Evolutionary conservation across 1,140 invertebrate genomes (phyloP).

Genomic region (Euura lappo): DNA sequence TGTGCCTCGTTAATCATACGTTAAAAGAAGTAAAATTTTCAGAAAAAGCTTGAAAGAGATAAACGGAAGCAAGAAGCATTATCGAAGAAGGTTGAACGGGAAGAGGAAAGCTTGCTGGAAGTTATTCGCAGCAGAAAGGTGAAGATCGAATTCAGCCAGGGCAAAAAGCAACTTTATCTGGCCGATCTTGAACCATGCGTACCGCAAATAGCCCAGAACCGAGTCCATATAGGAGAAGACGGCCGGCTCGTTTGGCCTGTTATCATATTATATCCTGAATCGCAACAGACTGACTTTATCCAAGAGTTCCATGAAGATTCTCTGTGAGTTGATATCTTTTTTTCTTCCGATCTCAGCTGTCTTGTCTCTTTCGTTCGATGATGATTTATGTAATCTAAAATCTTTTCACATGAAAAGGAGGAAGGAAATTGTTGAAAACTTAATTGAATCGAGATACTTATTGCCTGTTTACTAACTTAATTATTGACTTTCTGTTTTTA

Average conservation of each 20-base stretch:
- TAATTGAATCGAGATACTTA: constrained; percentile 20
- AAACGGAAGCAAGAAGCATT: constrained; percentile 64
- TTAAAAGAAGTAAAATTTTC: constrained; percentile 21
- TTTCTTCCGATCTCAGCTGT: neutral
- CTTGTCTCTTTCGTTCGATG: neutral
- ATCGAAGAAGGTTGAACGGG: constrained; percentile 63
- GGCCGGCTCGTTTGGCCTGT: constrained; percentile 79
- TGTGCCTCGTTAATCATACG: constrained; percentile 2
- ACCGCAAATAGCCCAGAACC: constrained; percentile 65
- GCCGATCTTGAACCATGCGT: constrained; percentile 67
- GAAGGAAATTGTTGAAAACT: neutral
- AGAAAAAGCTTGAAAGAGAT: constrained; percentile 68
- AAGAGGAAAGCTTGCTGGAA: constrained; percentile 64
- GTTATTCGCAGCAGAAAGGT: constrained; percentile 63
- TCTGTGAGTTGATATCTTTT: constrained; percentile 59
- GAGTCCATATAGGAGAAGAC: constrained; percentile 67
- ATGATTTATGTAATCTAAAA: neutral
- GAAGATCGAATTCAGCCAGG: constrained; percentile 49
- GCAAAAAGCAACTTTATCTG: constrained; percentile 53
- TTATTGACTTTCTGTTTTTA: constrained; percentile 45
- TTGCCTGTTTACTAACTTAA: no score
- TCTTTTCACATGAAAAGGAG: neutral
- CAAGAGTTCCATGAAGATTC: constrained; percentile 75
- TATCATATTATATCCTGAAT: constrained; percentile 85
- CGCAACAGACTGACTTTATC: constrained; percentile 74